Conservation (phyloP, 1,140 invertebrate species). For the Pogonognathellus flavescens region DNA sequence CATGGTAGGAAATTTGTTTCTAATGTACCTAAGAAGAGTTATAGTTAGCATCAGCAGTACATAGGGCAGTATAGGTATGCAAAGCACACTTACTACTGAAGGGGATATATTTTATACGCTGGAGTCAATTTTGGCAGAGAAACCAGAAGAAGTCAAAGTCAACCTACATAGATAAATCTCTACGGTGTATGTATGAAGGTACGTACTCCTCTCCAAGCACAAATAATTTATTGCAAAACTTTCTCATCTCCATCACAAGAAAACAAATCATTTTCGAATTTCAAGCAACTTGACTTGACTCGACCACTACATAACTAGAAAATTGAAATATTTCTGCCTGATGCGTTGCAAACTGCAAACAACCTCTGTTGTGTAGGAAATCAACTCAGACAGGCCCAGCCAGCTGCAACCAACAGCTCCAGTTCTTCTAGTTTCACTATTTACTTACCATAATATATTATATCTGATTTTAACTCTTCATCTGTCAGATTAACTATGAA, state of each 20-base stretch:
- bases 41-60: not conserved
- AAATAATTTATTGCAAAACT: constrained; percentile 45
- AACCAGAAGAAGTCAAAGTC: not conserved
- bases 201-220: not conserved
- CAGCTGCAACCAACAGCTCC: constrained; percentile 41
- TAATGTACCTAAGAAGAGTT: constrained; percentile 13
- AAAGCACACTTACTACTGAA: too few relatives aligned
- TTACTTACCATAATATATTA: too few relatives aligned
- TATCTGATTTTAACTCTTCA: constrained; percentile 15
- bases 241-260: constrained; percentile 29
- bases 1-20: constrained; percentile 10
- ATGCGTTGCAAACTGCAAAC: not conserved
- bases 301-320: not conserved
- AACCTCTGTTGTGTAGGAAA: not conserved
- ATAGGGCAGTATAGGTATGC: not conserved
- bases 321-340: not conserved
- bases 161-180: constrained; percentile 38
- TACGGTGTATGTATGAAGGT: not conserved
- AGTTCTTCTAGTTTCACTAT: too few relatives aligned
- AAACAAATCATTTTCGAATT: constrained; percentile 45
- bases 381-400: not conserved
- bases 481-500: constrained; percentile 42
- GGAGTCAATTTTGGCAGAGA: constrained; percentile 28
- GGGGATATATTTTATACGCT: not conserved
- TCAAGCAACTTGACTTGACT: not conserved